These are phyloP conservation scores for Chromobotia macracanthus DNA, from an alignment of 2,797 vertebrate genomes.

Conservation along the genomic window DNA sequence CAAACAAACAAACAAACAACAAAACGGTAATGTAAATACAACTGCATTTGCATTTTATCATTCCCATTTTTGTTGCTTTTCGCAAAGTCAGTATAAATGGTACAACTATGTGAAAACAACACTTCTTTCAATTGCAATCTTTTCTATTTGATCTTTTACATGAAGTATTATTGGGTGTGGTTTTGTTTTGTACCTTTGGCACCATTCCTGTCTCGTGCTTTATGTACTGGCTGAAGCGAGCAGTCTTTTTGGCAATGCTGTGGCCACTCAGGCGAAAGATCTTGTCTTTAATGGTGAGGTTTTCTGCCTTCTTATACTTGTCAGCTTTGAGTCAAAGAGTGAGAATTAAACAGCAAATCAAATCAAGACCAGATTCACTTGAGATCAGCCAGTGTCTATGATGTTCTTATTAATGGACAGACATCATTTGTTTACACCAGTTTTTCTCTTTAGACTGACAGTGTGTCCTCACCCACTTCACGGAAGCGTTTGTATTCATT, in stretches of 20 bases:
- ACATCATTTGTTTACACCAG: no score
- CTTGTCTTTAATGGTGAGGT: slow-evolving; percentile 86
- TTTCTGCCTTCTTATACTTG: slow-evolving; percentile 90
- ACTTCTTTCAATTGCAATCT: background rate
- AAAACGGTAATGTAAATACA: no score
- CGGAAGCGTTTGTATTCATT: slow-evolving; percentile 94
- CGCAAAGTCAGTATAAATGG: background rate
- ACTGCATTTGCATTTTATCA: no score
- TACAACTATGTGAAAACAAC: background rate
- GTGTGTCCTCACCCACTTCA: slow-evolving; percentile 89
- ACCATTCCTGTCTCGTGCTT: slow-evolving; percentile 90
- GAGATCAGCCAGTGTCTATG: background rate
- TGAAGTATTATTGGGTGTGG: background rate
- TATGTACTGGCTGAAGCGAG: slow-evolving; percentile 85
- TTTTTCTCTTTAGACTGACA: no score
- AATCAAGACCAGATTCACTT: background rate
- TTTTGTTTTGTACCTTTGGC: slow-evolving; percentile 77
- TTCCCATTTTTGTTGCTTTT: no score
- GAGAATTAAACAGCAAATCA: background rate
- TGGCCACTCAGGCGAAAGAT: slow-evolving; percentile 88
- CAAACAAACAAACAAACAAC: no score
- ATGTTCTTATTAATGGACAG: background rate
- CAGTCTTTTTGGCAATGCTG: slow-evolving; percentile 94
- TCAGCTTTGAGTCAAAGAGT: slow-evolving; percentile 74
- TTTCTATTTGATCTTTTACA: slow-evolving; percentile 27